phyloP scores from a whole-genome alignment of 2,888 invertebrate genomes.

The Mylabris sibirica region DNA sequence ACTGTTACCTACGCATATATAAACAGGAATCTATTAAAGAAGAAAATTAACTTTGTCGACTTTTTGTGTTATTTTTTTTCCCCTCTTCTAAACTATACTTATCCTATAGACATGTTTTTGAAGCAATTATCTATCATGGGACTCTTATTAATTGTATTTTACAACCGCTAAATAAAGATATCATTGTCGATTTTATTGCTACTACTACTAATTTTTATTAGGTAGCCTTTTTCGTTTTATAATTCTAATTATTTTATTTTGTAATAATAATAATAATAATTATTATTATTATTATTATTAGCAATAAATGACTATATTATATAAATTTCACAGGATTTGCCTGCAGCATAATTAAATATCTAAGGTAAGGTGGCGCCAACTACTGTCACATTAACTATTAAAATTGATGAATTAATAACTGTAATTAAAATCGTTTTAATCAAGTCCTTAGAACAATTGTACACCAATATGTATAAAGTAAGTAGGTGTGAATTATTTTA shows the following conservation, averaged over 20 bases:
- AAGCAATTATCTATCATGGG: neutral
- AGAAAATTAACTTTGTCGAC: neutral
- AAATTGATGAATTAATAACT: slow-evolving; percentile 16
- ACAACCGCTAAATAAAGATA: neutral
- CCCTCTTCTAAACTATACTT: neutral
- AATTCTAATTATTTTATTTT: neutral
- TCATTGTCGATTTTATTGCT: neutral
- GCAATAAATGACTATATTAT: neutral
- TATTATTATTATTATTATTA: no score
- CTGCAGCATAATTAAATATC: neutral
- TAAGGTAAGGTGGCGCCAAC: slow-evolving; percentile 16
- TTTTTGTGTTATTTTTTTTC: no score
- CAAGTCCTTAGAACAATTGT: slow-evolving; percentile 13
- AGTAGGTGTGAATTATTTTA: neutral
- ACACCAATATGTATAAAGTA: neutral
- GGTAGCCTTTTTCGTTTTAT: neutral
- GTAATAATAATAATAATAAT: neutral
- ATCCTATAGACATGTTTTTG: neutral
- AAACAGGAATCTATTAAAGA: neutral
- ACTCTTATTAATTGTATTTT: neutral
- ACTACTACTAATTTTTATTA: neutral
- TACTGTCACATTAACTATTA: slow-evolving; percentile 12
- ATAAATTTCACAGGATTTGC: neutral
- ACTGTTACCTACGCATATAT: neutral
- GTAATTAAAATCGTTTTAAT: neutral